Evolutionary conservation across 2,888 invertebrate genomes (phyloP).

Genomic region (Idaea straminata): DNA sequence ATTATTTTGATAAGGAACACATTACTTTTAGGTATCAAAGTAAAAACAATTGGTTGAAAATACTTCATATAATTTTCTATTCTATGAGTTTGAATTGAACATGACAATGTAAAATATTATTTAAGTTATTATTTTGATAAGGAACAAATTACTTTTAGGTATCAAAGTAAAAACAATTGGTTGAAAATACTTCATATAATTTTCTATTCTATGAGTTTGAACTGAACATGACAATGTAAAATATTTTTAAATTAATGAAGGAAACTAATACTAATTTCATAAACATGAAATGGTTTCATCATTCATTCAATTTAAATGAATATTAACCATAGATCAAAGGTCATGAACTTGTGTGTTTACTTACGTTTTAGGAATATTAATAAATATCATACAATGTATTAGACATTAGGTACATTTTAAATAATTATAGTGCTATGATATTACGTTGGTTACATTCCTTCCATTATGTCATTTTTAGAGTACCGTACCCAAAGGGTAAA

Average conservation of each 20-base stretch:
- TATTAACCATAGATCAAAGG: constrained; percentile 27
- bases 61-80: background rate
- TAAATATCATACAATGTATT: constrained; percentile 19
- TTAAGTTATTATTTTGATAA: too few species aligned
- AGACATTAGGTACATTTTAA: background rate
- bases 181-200: background rate
- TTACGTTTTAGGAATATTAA: constrained; percentile 29
- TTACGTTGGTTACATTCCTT: too few species aligned
- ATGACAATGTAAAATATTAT: too few species aligned
- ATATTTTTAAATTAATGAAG: constrained; percentile 20
- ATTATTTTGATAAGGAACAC: too few species aligned
- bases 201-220: background rate
- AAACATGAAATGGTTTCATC: constrained; percentile 28
- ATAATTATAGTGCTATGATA: background rate
- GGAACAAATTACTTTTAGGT: background rate
- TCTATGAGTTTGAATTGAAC: too few species aligned
- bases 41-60: background rate
- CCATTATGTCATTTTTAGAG: too few species aligned
- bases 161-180: background rate
- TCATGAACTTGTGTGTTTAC: constrained; percentile 24
- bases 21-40: background rate
- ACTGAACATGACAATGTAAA: constrained; percentile 21
- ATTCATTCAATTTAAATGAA: constrained; percentile 31
- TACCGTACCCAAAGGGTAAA: too few species aligned
- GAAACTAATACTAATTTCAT: constrained; percentile 27